Base-by-base conservation (phyloP, 1,140 invertebrate genomes). In the Cydia amplana region DNA sequence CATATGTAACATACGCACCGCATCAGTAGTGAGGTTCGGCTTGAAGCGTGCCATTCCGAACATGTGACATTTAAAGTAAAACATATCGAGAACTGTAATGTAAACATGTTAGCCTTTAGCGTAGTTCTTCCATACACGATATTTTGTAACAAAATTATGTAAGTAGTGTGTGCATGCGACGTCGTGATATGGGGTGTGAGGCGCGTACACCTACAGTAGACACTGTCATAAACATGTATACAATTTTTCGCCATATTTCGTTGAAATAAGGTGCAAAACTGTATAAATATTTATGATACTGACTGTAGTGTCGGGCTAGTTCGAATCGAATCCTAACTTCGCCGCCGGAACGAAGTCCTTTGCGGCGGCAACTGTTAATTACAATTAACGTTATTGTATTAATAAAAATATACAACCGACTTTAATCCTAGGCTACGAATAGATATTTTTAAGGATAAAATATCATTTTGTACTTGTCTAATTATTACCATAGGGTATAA, bases 391-490 rank as follows among this genome's bases (percentile, higher is more conserved):
- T 77, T 79, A 80, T 82, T 81, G 79, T 88, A 70, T 36, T 73
- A 28, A 55, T 55, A 85, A 83, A 85, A 85, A 84, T 90, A 88
- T 91, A 90, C 88, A 91, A 92, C 84, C 89, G 88, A 92, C 84
- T 85, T 82, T 92, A 91, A 87, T 88, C 89, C 83, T 92, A 92
- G 89, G 85, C 78, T 91, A 92, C 83, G 87, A 85, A 87, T 89
- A 88, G 85, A 87, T 88, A 89, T 86, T 87, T 91, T 88, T 91
- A 91, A 91, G 87, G 82, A 83, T 86, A 85, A 90, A 88, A 90
- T 91, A 92, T 92, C 89, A 91, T 92, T 92, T 92, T 92, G 89
- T 92, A 92, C 91, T 92, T 92, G 89, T 91, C 88, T 92, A 90
- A 88, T 87, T 88, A 91, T 91, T 91, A 92, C 89, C 89, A 90